Percentiles rank a stretch among this genome's conserved stretches.
These are phyloP conservation scores for Meloe dianella DNA, from an alignment of 2,888 invertebrate species.

Conservation along the genomic window DNA sequence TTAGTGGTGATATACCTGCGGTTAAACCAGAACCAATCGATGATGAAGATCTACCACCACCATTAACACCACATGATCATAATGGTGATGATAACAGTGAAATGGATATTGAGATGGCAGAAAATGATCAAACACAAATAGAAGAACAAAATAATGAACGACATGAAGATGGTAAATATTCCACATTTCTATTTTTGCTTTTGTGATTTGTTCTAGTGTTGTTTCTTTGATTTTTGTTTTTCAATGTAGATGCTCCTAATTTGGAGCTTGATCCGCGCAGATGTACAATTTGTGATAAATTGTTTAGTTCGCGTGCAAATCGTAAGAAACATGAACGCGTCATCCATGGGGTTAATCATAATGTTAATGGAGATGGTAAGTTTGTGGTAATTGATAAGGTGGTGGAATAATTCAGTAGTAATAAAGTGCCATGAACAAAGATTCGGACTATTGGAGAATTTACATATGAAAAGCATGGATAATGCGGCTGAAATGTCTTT, in stretches of 20 bases:
- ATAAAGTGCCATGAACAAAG: no score
- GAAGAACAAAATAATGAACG: not conserved
- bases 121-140: not conserved
- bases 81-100: constrained; percentile 16
- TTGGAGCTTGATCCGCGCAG: constrained; percentile 29
- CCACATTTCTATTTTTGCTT: constrained; percentile 6
- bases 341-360: constrained; percentile 36
- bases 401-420: no score
- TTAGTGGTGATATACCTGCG: constrained; percentile 24
- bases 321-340: constrained; percentile 50
- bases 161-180: constrained; percentile 18
- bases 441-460: no score
- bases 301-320: constrained; percentile 49
- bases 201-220: constrained; percentile 29
- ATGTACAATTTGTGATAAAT: constrained; percentile 50
- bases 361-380: constrained; percentile 11
- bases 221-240: not conserved
- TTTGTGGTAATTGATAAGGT: constrained; percentile 15
- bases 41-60: constrained; percentile 47
- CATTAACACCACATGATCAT: constrained; percentile 41
- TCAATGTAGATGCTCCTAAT: not conserved
- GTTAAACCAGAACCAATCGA: constrained; percentile 42
- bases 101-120: constrained; percentile 17
- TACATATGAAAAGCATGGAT: no score
- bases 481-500: no score